phyloP scores from a whole-genome alignment of 2,797 vertebrate species.

The Rhynchonycteris naso region DNA sequence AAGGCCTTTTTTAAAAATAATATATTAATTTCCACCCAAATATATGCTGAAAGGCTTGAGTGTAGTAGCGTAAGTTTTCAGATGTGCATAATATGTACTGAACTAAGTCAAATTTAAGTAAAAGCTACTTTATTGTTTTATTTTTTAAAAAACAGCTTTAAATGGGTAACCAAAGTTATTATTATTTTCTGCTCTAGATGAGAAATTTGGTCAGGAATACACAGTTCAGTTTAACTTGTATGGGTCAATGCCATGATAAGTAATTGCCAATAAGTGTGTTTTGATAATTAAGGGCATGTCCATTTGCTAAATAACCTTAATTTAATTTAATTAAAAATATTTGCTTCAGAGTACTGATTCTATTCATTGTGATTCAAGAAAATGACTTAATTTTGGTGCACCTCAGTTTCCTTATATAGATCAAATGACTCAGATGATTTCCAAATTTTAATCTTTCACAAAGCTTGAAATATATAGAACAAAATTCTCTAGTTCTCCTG shows the following conservation, averaged over 20 bases:
- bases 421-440: neutral
- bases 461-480: slow-evolving; percentile 10
- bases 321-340: slow-evolving; percentile 27
- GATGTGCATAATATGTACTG: neutral
- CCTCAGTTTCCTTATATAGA: neutral
- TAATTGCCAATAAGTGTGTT: slow-evolving; percentile 11
- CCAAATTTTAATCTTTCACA: neutral
- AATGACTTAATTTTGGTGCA: neutral
- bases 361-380: neutral
- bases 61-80: neutral
- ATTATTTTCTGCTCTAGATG: neutral
- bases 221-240: neutral
- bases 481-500: neutral
- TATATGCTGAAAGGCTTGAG: neutral
- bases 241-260: neutral
- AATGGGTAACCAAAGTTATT: neutral
- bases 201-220: neutral
- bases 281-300: neutral
- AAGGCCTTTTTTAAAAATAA: neutral
- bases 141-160: neutral
- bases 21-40: neutral
- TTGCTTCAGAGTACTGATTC: neutral
- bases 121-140: neutral
- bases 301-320: slow-evolving; percentile 22
- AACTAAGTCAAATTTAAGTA: neutral